Evolutionary conservation across 2,888 invertebrate species (phyloP), one percentile per base, ranked within the genome.

Genomic region (Heteromurus nitidus): DNA sequence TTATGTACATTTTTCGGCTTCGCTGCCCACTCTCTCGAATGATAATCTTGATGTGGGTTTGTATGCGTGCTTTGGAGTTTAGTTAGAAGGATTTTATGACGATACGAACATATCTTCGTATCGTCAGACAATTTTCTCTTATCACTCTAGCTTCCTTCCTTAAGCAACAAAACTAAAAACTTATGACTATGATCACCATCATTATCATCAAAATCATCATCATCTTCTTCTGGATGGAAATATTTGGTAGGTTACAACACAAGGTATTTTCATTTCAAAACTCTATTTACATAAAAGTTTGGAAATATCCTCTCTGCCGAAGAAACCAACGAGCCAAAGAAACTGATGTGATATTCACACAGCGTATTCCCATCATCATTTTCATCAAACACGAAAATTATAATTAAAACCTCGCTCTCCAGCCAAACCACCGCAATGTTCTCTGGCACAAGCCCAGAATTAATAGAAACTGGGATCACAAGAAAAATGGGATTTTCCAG

Each of bases 381-480:
- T 24, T 72, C 44, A 58, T 65, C 44, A 47, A 77, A 31, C 58
- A 58, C 28, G 58, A 22, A 70, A 50, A 70, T 72, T 65, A 64
- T 72, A 70, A 79, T 79, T 79, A 79, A 72, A 79, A 72, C 64
- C 47, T 36, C 36, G 7, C 13, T 36, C 36, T 13, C 36, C 13
- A 9, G 9, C 7, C 13, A 36, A 36, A 7, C 30, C 11, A 26
- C 9, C 20, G 31, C 28, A 16, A 11, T n/a, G 13, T 5, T 60
- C 67, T 3, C 47, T 62, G 73, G 62, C 73, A 50, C 62, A 50
- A 44, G 50, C 36, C 62, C 73, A 73, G 64, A 62, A 62, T n/a
- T n/a, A 9, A 60, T 31, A 68, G 36, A 72, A 31, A n/a, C n/a
- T n/a, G 55, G 22, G 2, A 50, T 50, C 50, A 50, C 16, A 7